Evolutionary conservation across 1,140 invertebrate genomes (phyloP).

Genomic region (Drosophila pruinosa): DNA sequence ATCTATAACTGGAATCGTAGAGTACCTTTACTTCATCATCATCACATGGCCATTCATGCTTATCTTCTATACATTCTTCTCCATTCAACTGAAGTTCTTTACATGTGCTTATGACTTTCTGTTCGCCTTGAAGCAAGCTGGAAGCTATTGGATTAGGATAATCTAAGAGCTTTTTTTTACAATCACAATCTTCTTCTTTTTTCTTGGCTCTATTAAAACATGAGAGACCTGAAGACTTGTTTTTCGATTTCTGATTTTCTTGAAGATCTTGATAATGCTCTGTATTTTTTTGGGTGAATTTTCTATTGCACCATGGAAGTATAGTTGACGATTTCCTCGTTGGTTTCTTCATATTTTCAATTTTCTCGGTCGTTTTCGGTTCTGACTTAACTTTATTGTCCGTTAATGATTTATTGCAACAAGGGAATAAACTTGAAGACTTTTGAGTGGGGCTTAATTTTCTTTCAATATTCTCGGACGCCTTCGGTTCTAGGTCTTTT

Average conservation of each 20-base stretch:
- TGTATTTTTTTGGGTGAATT: background rate
- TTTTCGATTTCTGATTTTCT: too few species aligned
- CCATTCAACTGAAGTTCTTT: too few species aligned
- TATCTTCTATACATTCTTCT: background rate
- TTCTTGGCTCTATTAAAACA: too few species aligned
- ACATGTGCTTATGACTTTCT: too few species aligned
- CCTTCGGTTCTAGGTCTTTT: background rate
- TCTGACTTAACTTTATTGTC: background rate
- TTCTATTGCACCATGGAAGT: background rate
- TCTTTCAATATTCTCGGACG: background rate
- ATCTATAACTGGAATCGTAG: constrained; percentile 31
- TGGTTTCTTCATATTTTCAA: background rate
- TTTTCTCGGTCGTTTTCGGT: background rate
- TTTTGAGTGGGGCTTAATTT: background rate
- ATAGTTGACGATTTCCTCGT: background rate
- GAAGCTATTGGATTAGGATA: too few species aligned
- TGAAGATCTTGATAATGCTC: too few species aligned
- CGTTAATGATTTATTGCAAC: background rate
- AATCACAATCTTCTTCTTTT: background rate
- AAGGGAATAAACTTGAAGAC: background rate
- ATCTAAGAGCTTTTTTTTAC: too few species aligned
- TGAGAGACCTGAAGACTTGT: too few species aligned
- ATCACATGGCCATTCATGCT: background rate
- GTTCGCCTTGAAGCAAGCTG: too few species aligned
- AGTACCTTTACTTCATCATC: constrained; percentile 26